These are phyloP conservation scores for Meghimatium bilineatum DNA, from an alignment of 2,888 invertebrate genomes.

Conservation along the genomic window DNA sequence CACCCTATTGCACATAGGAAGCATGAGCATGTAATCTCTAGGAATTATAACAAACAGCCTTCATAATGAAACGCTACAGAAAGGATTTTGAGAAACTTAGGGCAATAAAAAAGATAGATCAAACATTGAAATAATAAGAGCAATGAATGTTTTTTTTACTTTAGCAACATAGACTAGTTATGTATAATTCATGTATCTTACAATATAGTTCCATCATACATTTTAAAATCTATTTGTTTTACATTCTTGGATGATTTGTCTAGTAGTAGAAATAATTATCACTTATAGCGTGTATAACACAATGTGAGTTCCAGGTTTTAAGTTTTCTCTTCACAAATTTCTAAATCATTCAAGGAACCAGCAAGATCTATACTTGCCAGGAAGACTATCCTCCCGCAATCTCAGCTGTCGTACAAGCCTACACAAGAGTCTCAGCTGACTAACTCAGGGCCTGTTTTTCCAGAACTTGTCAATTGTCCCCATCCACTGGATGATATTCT, in stretches of 20 bases:
- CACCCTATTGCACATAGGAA: no score
- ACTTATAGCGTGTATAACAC: not conserved
- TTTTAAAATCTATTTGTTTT: no score
- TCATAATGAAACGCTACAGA: no score
- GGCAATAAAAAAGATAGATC: no score
- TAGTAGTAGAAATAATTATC: not conserved
- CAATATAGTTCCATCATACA: no score
- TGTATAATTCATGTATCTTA: no score
- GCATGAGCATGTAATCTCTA: no score
- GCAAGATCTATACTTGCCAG: not conserved
- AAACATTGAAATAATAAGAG: no score
- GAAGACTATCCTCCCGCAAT: slow-evolving; percentile 14
- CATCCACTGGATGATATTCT: slow-evolving; percentile 67
- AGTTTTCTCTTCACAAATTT: not conserved
- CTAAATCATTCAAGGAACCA: slow-evolving; percentile 2
- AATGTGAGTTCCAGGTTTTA: not conserved
- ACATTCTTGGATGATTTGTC: not conserved
- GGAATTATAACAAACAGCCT: no score
- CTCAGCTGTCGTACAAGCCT: slow-evolving; percentile 58
- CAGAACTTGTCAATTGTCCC: slow-evolving; percentile 65
- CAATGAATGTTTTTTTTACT: no score
- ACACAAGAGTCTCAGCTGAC: slow-evolving; percentile 72
- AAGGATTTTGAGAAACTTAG: no score
- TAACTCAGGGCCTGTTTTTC: slow-evolving; percentile 66
- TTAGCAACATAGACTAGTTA: no score